Evolutionary conservation across 1,140 invertebrate genomes (phyloP).

Genomic region (Pemphigus obesinymphae): DNA sequence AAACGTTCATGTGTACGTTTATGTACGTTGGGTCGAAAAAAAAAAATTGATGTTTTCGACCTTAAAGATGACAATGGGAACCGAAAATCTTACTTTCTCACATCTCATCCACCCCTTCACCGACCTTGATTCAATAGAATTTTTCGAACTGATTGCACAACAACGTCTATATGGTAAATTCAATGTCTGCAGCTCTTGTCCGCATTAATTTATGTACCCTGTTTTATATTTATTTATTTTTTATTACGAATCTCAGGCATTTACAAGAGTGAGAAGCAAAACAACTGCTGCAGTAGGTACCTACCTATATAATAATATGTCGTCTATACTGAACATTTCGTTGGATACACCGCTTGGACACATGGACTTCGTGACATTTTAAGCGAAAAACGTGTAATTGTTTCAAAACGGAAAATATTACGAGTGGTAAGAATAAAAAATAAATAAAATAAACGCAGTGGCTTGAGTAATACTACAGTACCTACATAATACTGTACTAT

Average conservation of each 20-base stretch:
- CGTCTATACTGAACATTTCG: not conserved
- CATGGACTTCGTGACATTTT: not conserved
- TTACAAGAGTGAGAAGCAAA: not conserved
- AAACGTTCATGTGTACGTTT: not conserved
- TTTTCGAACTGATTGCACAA: conserved; percentile 29
- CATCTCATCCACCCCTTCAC: conserved; percentile 7
- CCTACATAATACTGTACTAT: too few species aligned
- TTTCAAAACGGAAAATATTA: not conserved
- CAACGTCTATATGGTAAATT: too few species aligned
- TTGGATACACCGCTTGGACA: not conserved
- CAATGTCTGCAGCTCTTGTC: not conserved
- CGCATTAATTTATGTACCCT: conserved; percentile 32
- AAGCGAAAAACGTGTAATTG: not conserved
- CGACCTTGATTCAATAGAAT: conserved; percentile 28
- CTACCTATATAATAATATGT: not conserved
- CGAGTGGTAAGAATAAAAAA: too few species aligned
- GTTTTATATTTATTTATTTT: not conserved
- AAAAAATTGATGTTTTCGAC: not conserved
- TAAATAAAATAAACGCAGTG: too few species aligned
- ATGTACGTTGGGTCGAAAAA: not conserved
- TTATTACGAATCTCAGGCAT: not conserved
- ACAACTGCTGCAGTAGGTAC: not conserved
- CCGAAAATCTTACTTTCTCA: conserved; percentile 14
- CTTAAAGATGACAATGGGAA: not conserved
- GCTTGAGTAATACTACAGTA: too few species aligned